Percentiles rank a stretch among this genome's conserved stretches.
These are phyloP conservation scores for Tetramorium parvispinum DNA, from an alignment of 1,140 invertebrate genomes.

Conservation along the genomic window DNA sequence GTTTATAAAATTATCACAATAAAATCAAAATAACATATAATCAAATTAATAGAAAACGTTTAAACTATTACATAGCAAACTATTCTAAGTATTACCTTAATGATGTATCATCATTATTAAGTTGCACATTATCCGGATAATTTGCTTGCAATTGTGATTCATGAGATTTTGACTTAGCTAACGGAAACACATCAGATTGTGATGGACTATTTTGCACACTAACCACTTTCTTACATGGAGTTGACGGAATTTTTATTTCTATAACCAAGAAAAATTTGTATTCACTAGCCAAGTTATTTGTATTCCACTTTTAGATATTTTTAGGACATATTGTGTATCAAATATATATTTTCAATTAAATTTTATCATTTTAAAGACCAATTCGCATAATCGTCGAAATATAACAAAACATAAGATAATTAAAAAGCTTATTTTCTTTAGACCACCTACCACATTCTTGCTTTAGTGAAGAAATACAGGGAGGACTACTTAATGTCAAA, in stretches of 20 bases:
- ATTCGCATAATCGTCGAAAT: not conserved
- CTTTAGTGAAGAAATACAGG: slow-evolving; percentile 87
- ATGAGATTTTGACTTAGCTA: slow-evolving; percentile 96
- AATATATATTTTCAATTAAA: slow-evolving; percentile 28
- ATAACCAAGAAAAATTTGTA: slow-evolving; percentile 57
- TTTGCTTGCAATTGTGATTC: slow-evolving; percentile 93
- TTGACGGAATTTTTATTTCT: slow-evolving; percentile 90
- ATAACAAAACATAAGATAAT: not conserved
- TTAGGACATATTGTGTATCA: not conserved
- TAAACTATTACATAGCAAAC: not conserved
- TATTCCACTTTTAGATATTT: not conserved
- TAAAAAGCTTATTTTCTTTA: not conserved
- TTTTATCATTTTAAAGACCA: slow-evolving; percentile 18
- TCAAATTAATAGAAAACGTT: slow-evolving; percentile 2
- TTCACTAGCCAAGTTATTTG: not conserved
- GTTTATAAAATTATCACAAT: slow-evolving; percentile 21
- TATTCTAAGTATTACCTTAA: slow-evolving; percentile 74
- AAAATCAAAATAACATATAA: slow-evolving; percentile 6
- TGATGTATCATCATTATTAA: slow-evolving; percentile 84
- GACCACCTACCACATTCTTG: slow-evolving; percentile 83
- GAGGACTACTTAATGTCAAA: slow-evolving; percentile 85
- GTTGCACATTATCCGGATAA: slow-evolving; percentile 84
- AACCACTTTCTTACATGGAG: slow-evolving; percentile 90
- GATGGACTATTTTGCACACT: slow-evolving; percentile 83
- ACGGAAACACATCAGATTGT: slow-evolving; percentile 87